Base-by-base conservation (phyloP, 2,797 vertebrate species). In the Myotis planiceps region DNA sequence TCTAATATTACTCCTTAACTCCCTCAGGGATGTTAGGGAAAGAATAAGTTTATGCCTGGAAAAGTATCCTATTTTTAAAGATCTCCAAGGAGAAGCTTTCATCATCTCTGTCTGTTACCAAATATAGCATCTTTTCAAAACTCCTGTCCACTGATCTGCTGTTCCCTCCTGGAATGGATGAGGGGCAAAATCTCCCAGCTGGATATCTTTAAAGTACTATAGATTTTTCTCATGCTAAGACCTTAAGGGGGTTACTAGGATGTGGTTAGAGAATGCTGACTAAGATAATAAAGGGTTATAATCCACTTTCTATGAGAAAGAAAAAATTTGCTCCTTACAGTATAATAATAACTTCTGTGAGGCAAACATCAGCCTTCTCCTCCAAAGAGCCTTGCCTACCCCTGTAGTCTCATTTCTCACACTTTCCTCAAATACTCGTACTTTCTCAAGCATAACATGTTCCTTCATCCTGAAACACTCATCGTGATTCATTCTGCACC, bases 1-100 rank as follows among this genome's bases (percentile, higher is more conserved):
- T 84, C 51, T 96, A 60, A 86, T 92, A 65, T 90, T 92, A 74
- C 32, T 78, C 37, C 39, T 88, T 92, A 76, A 32, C n/a, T 96
- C 88, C 92, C 92, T 58, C 63, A 87, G 96, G 94, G 75, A 89
- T 95, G 25, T 94, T 95, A 92, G 32, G 82, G 66, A 96, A 96
- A 81, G 63, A 88, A 58, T 81, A 92, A 76, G 71, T 84, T 92
- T 94, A 81, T 97, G 83, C 88, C 82, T 89, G 65, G 92, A 81
- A 87, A 94, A 96, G 60, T 71, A 71, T 83, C 47, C 92, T 97
- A 91, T 97, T 95, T 96, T 96, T 95, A 89, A 95, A 94, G 42
- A 65, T 97, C 96, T 96, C 92, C 39, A 95, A 83, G 88, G 90
- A 95, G 95, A 86, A 96, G 58, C 92, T 97, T 97, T 97, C 95